Conservation (phyloP, 2,797 vertebrate genomes). For the Xenentodon cancila region DNA sequence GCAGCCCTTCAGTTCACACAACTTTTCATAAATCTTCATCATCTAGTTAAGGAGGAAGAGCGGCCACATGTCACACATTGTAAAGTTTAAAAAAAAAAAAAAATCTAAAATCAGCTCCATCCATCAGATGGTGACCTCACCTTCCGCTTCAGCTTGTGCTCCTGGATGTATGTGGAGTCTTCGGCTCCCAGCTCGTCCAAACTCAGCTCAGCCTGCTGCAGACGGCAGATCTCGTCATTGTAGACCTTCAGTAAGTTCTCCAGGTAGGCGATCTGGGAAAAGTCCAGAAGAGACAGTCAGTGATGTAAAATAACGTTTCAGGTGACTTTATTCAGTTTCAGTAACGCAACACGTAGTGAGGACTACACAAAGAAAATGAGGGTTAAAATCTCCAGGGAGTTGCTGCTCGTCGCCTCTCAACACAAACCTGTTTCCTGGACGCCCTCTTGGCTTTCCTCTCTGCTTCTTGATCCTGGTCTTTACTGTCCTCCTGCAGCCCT, state of each 20-base stretch:
- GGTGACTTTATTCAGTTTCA: too few species aligned
- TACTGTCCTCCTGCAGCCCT: slow-evolving; percentile 34
- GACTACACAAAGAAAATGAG: background rate
- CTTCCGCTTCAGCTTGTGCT: slow-evolving; percentile 89
- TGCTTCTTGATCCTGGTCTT: slow-evolving; percentile 12
- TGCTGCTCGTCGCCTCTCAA: background rate
- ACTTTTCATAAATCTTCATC: slow-evolving; percentile 90
- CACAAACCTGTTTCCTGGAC: slow-evolving; percentile 79
- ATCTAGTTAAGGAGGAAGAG: slow-evolving; percentile 70
- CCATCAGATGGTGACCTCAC: slow-evolving; percentile 39
- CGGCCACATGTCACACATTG: rapidly evolving
- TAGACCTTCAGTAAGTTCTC: slow-evolving; percentile 91
- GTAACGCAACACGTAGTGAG: too few species aligned
- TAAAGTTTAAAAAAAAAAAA: too few species aligned
- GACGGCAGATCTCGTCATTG: slow-evolving; percentile 85
- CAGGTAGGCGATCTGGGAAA: slow-evolving; percentile 86
- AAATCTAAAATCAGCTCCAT: background rate
- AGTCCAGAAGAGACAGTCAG: too few species aligned
- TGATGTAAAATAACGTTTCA: too few species aligned
- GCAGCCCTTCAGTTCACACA: slow-evolving; percentile 92
- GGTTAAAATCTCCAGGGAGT: background rate
- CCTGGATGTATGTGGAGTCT: slow-evolving; percentile 91
- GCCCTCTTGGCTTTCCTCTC: slow-evolving; percentile 63
- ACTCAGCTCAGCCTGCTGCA: slow-evolving; percentile 89
- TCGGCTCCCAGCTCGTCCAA: slow-evolving; percentile 86